Base-by-base conservation (phyloP, 2,888 invertebrate genomes). In the Nomada hirtipes region DNA sequence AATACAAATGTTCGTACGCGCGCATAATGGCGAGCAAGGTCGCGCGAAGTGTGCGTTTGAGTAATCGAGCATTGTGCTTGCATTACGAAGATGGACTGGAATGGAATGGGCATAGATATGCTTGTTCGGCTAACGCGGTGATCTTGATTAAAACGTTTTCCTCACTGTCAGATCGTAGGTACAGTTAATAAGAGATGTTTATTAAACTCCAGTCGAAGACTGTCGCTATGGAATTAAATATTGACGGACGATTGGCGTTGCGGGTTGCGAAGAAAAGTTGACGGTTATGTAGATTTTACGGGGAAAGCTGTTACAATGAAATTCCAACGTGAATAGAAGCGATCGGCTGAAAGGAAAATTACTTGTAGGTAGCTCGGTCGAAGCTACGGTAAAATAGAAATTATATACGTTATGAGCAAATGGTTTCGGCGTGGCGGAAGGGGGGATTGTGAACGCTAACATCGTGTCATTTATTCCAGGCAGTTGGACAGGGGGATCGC, bases 21-120 rank as follows among this genome's bases (percentile, higher is more conserved):
- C 20, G 72, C 68, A 76, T 82, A 82, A 82, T 77, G 82, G 72
- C 69, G 82, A 77, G 77, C 82, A 83, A 83, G 82, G 82, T 83
- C 83, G 83, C 77, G 64, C 29, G 63, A 63, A 67, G 76, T 73
- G 69, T 72, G 72, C 72, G 69, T 73, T 72, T 63, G 64, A 72
- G 82, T 76, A 82, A 82, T 82, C 82, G 82, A 70, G 73, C 82
- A 83, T 83, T 77, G 82, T 82, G 76, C 73, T 67, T 55, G 69
- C 72, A 73, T 83, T 61, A 65, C 72, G 82, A 67, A 65, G 83
- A 83, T 77, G 69, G 44, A 69, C 68, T 63, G 55, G 68, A 82
- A 76, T 63, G 82, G 59, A 76, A 65, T 23, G 68, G 47, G 55
- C 61, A 44, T 23, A 82, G 71, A 82, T 76, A 82, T 47, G 83